phyloP scores from a whole-genome alignment of 2,113 vertebrate genomes.

The Gavia stellata region DNA sequence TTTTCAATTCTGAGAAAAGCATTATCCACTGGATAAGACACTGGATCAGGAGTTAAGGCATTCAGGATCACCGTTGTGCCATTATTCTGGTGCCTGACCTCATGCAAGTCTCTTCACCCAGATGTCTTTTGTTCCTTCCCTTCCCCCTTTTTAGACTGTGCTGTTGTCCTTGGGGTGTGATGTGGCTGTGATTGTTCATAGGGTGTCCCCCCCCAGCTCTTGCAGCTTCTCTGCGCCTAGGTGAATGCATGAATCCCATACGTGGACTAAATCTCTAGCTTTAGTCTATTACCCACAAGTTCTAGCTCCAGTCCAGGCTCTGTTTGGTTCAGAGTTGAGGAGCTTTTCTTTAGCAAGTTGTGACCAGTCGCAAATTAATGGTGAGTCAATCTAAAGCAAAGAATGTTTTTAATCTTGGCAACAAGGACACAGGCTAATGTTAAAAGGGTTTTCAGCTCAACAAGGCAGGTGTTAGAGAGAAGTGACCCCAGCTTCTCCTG shows the following conservation, averaged over 20 bases:
- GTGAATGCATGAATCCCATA: background rate
- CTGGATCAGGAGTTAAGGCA: background rate
- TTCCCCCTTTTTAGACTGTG: background rate
- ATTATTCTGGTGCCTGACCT: background rate
- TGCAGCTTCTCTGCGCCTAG: background rate
- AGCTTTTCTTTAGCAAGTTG: background rate
- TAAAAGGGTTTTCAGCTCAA: background rate
- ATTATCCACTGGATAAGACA: background rate
- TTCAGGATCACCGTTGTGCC: background rate
- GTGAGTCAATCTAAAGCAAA: background rate
- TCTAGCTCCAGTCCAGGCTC: background rate
- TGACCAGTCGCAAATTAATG: background rate
- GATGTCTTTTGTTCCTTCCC: background rate
- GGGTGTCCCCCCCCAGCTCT: background rate
- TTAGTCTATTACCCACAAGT: background rate
- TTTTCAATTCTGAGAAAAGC: constrained; percentile 2
- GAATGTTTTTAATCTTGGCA: background rate
- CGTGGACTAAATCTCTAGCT: background rate
- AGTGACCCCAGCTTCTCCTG: background rate
- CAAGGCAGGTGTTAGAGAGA: background rate
- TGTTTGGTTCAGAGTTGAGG: background rate
- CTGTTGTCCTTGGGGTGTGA: background rate
- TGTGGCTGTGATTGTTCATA: background rate
- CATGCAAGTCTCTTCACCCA: background rate
- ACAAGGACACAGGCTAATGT: rapidly evolving